These are phyloP conservation scores for Budorcas taxicolor DNA, from an alignment of 2,113 vertebrate genomes.

Conservation along the genomic window DNA sequence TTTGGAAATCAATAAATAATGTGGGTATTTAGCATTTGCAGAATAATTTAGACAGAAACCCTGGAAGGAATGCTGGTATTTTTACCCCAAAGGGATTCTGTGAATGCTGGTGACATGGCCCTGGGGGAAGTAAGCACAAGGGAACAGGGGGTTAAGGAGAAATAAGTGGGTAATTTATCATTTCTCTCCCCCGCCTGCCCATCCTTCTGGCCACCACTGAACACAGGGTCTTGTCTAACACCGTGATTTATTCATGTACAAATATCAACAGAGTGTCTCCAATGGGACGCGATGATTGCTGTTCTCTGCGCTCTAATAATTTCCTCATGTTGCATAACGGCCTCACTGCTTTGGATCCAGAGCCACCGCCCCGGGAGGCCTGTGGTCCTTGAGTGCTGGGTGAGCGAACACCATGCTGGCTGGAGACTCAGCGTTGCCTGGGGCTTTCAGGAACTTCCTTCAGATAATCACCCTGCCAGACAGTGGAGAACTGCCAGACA, in stretches of 20 bases:
- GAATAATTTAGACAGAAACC: not conserved
- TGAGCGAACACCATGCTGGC: not conserved
- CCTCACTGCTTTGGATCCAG: not conserved
- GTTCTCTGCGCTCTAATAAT: not conserved
- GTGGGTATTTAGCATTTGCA: not conserved
- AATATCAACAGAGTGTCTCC: not conserved
- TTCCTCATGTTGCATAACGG: not conserved
- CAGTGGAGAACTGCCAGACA: not conserved
- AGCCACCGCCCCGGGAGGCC: not conserved
- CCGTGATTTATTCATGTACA: not conserved
- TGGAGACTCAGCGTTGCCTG: not conserved
- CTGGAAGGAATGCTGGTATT: not conserved
- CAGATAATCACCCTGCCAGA: not conserved
- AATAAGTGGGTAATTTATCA: accelerated
- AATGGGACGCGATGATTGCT: not conserved
- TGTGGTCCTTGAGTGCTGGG: not conserved
- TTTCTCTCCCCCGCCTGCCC: not conserved
- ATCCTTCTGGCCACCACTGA: not conserved
- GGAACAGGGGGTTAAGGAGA: not conserved
- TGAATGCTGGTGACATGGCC: not conserved
- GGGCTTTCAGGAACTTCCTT: not conserved
- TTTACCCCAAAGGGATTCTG: not conserved
- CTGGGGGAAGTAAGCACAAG: not conserved
- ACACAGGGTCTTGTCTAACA: not conserved
- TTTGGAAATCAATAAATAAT: not conserved